Base-by-base conservation (phyloP, 2,113 vertebrate species). In the Trichechus manatus region DNA sequence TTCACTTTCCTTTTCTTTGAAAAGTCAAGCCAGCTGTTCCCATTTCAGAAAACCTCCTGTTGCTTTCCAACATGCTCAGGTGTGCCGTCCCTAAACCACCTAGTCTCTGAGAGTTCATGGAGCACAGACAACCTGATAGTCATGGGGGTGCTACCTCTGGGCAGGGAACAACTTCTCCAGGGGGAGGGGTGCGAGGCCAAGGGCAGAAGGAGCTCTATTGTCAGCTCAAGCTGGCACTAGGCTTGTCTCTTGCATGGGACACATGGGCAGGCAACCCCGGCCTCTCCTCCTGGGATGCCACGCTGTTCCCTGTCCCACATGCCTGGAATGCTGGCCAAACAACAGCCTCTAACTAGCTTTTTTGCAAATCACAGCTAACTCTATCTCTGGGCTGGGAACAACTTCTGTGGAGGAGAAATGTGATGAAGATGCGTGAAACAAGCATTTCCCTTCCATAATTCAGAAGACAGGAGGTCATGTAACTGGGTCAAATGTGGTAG, bases 361-460 rank as follows among this genome's bases (percentile, higher is more conserved):
- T 63, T 66, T n/a, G 36, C 4, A 64, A 64, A 64, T 83, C 31
- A 42, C 27, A 90, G 31, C 77, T 72, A 82, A 93, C 23, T 87
- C 83, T 56, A 9, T 68, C 56, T 77, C 59, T 80, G 61, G 29
- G 47, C 85, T 77, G 59, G 78, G 63, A 89, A 79, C 72, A 80
- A 77, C 53, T 78, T 92, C 33, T 39, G 0, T 27, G 74, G 9
- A n/a, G 47, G 53, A 91, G 59, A 92, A 94, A 63, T 77, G 39
- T 81, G 80, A 80, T 47, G 84, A 80, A 11, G 1, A 66, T 0
- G 1, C 36, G 72, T 20, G 78, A 36, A 68, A 78, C 22, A 3
- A 89, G 83, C 64, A 6, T 87, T 97, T 95, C 77, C 91, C 93
- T 68, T 4, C 27, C 56, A 61, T 33, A 90, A n/a, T 79, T 84